Base-by-base conservation (phyloP, 2,797 vertebrate genomes). In the Pseudochirops corinnae region DNA sequence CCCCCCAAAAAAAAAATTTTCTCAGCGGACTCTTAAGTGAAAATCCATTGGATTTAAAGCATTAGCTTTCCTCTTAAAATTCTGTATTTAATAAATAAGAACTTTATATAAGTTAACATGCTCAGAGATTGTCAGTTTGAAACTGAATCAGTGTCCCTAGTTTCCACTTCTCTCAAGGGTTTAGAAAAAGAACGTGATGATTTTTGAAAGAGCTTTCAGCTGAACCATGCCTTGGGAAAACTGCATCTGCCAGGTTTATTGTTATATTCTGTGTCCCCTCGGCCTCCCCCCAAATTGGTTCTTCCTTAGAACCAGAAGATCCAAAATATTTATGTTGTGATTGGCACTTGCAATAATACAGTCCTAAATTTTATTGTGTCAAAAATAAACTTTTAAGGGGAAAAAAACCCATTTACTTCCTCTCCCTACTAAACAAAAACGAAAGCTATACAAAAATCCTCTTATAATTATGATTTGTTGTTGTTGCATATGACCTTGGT, bases 211-310 rank as follows among this genome's bases (percentile, higher is more conserved):
- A 57, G 53, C 87, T 96, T 95, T 94, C 90, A 92, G 13, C 1
- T 56, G 90, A 91, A 97, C 46, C 50, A 18, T 93, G 60, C 90
- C n/a, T n/a, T 95, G 93, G 58, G 50, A 92, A 95, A 97, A 87
- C 87, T 95, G 0, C 53, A 46, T 93, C 21, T 46, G 11, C 74
- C 39, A 46, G 0, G 7, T 26, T 82, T 46, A 46, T 46, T 82
- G 74, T 11, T 82, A 4, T 46, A 82, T 10, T 74, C 18, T 39
- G 21, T 26, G 3, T 82, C 21, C 9, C 21, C 18, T 39, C n/a
- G 46, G 74, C 7, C n/a, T 24, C 5, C n/a, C n/a, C 18, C 39
- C 39, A 82, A 46, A 46, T 82, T 82, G 39, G 9, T 11, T 46
- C 74, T 82, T 74, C n/a, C 16, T 21, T 46, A 10, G 74, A 46